Percentiles rank a stretch among this genome's conserved stretches.
These are phyloP conservation scores for Protodeltote pygarga DNA, from an alignment of 2,888 invertebrate species.

Conservation along the genomic window DNA sequence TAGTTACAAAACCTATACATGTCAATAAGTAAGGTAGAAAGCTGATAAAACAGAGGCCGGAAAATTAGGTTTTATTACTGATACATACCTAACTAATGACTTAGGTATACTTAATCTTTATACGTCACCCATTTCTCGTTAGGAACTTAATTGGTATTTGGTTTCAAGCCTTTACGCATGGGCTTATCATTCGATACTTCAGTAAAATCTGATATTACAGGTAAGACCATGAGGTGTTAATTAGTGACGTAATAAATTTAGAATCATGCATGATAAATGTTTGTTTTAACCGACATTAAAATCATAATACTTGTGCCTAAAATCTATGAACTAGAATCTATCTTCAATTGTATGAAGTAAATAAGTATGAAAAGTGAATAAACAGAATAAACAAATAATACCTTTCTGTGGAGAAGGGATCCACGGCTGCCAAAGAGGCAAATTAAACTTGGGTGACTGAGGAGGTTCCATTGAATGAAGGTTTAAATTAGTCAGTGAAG, in stretches of 20 bases:
- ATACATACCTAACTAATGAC: constrained; percentile 26
- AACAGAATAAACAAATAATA: constrained; percentile 37
- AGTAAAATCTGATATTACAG: constrained; percentile 26
- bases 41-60: neutral
- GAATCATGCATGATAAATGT: constrained; percentile 4
- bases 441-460: constrained; percentile 82
- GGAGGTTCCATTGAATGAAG: constrained; percentile 81
- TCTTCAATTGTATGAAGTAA: too few relatives aligned
- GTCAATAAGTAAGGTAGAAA: too few relatives aligned
- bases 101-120: constrained; percentile 11
- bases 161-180: constrained; percentile 31
- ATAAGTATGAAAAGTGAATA: too few relatives aligned
- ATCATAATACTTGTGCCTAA: neutral
- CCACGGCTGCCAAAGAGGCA: constrained; percentile 85
- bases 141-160: constrained; percentile 34
- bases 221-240: constrained; percentile 20
- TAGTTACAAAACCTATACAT: too few relatives aligned
- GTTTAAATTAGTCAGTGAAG: constrained; percentile 70
- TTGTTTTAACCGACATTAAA: neutral
- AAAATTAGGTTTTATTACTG: constrained; percentile 14
- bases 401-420: constrained; percentile 77
- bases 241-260: constrained; percentile 13
- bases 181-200: constrained; percentile 24
- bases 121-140: constrained; percentile 2
- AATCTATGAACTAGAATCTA: neutral